Conservation (phyloP, 2,113 vertebrate species). For the Tympanuchus pallidicinctus region DNA sequence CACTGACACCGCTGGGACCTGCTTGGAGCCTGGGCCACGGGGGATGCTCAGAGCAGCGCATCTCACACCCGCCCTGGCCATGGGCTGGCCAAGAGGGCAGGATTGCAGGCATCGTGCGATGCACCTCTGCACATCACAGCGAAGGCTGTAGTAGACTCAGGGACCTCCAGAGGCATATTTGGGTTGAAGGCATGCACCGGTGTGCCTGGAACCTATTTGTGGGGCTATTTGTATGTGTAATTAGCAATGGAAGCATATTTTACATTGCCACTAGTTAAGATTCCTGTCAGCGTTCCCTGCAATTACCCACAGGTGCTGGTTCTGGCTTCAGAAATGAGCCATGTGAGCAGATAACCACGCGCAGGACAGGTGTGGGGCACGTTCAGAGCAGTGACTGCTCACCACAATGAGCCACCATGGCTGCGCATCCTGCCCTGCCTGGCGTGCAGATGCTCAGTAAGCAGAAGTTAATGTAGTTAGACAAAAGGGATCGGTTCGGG, state of each 20-base stretch:
- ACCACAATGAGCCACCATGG: not conserved
- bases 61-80: not conserved
- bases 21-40: not conserved
- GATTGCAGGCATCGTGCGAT: not conserved
- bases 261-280: not conserved
- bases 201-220: not conserved
- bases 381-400: not conserved
- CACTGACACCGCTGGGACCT: rapidly evolving
- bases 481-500: slow-evolving; percentile 10
- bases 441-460: slow-evolving; percentile 1
- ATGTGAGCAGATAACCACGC: not conserved
- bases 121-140: not conserved
- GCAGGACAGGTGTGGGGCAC: not conserved
- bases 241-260: not conserved
- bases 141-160: not conserved
- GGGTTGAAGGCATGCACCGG: not conserved
- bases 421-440: not conserved
- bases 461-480: slow-evolving; percentile 30
- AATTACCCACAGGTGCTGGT: not conserved
- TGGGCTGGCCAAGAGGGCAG: rapidly evolving
- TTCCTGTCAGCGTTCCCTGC: not conserved
- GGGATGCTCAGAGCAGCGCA: rapidly evolving
- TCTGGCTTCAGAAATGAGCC: not conserved
- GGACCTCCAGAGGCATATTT: not conserved
- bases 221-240: rapidly evolving